Conservation (phyloP, 2,797 vertebrate genomes). For the Takifugu rubripes region DNA sequence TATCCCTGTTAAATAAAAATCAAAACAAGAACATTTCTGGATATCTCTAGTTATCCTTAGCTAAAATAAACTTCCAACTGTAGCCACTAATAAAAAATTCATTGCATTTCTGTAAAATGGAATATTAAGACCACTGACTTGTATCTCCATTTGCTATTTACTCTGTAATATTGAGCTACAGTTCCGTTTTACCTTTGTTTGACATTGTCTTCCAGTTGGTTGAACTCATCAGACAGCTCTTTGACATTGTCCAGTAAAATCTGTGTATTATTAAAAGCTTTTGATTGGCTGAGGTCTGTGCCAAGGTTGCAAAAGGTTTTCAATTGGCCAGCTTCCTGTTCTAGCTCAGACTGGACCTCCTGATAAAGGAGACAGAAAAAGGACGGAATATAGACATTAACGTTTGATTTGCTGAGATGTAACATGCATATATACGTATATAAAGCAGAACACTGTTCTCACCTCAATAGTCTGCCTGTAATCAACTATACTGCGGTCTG, state of each 20-base stretch:
- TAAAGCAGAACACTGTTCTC: constrained; percentile 1
- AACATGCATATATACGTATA: neutral
- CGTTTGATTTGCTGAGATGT: neutral
- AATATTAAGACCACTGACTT: too few relatives aligned
- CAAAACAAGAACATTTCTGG: neutral
- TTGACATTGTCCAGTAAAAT: constrained; percentile 80
- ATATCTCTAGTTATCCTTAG: neutral
- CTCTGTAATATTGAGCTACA: neutral
- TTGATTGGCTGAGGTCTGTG: constrained; percentile 77
- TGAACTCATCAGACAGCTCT: constrained; percentile 83
- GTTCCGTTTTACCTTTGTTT: constrained; percentile 79
- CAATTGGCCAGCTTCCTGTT: constrained; percentile 83
- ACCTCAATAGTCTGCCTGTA: constrained; percentile 93
- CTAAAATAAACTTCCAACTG: too few relatives aligned
- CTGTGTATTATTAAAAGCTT: constrained; percentile 70
- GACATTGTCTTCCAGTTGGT: constrained; percentile 79
- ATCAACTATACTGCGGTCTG: constrained; percentile 83
- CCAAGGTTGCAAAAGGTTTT: constrained; percentile 81
- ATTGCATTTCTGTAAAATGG: too few relatives aligned
- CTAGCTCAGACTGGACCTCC: constrained; percentile 87
- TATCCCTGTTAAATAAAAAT: too few relatives aligned
- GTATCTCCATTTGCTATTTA: too few relatives aligned
- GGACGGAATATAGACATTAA: neutral
- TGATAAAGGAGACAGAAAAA: constrained; percentile 44
- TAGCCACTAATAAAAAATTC: too few relatives aligned